A percentile compares a stretch with the other conserved stretches of the same genome.
Evolutionary conservation across 2,888 invertebrate species (phyloP).

Genomic region (Eilema griseolum): DNA sequence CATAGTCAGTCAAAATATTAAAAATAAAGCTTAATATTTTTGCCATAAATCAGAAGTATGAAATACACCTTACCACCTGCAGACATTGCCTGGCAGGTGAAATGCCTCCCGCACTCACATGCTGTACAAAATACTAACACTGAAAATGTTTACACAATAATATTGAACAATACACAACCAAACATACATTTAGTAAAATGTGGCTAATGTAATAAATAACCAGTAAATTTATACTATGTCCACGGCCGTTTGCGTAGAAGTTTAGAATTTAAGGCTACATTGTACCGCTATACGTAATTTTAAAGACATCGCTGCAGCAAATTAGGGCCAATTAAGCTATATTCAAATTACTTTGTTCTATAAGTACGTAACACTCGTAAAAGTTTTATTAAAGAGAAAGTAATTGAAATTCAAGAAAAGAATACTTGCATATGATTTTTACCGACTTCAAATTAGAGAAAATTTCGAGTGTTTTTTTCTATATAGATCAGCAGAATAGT

Average conservation of each 20-base stretch:
- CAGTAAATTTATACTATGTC: not conserved
- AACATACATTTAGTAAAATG: not conserved
- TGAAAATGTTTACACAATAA: not conserved
- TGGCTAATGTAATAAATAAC: conserved; percentile 1
- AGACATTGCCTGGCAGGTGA: not conserved
- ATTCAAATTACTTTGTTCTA: conserved; percentile 77
- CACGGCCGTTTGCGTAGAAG: conserved; percentile 31
- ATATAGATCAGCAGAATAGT: too few species aligned
- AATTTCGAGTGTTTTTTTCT: too few species aligned
- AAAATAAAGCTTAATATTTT: too few species aligned
- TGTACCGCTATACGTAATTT: conserved; percentile 54
- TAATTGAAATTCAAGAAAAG: not conserved
- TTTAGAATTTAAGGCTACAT: conserved; percentile 57
- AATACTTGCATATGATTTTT: not conserved
- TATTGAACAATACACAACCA: not conserved
- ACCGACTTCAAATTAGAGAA: not conserved
- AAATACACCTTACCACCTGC: not conserved
- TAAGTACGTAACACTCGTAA: conserved; percentile 67
- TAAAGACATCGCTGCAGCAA: conserved; percentile 70
- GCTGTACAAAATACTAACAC: not conserved
- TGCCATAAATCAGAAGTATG: not conserved
- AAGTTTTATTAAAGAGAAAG: conserved; percentile 43
- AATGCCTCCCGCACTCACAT: not conserved
- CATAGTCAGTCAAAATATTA: too few species aligned
- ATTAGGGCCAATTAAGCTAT: conserved; percentile 77